phyloP scores from a whole-genome alignment of 2,113 vertebrate species.

The Nothobranchius kuhntae region DNA sequence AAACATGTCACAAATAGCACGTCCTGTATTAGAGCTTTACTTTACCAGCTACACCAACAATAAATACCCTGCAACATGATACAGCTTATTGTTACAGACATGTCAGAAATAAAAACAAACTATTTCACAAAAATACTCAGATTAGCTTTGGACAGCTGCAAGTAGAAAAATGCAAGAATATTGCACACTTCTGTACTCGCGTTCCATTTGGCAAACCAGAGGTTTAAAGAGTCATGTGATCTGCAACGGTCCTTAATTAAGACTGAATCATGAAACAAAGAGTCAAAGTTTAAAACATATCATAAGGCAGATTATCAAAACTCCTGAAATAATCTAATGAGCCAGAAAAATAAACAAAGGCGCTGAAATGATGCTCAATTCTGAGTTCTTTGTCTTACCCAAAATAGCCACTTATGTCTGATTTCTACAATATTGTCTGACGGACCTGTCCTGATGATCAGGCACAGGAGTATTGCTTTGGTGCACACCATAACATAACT shows the following conservation, averaged over 20 bases:
- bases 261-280: conserved; percentile 42
- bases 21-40: conserved; percentile 22
- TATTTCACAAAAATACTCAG: not conserved
- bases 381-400: conserved; percentile 2
- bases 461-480: too few relatives aligned
- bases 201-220: conserved; percentile 67
- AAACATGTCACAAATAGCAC: conserved; percentile 38
- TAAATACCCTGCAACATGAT: conserved; percentile 44
- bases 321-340: conserved; percentile 2
- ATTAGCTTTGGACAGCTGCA: conserved; percentile 1
- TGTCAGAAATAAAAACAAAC: conserved; percentile 47
- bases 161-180: conserved; percentile 39
- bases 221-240: conserved; percentile 19
- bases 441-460: too few relatives aligned
- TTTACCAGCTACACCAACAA: conserved; percentile 48
- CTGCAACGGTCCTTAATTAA: conserved; percentile 38
- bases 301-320: too few relatives aligned
- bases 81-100: conserved; percentile 44
- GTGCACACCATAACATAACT: too few relatives aligned
- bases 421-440: too few relatives aligned
- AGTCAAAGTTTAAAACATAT: conserved; percentile 11
- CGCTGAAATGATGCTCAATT: conserved; percentile 17
- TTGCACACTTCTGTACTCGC: conserved; percentile 56
- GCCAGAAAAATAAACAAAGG: conserved; percentile 33
- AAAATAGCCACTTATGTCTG: not conserved